A percentile compares a stretch with the other conserved stretches of the same genome.
Conservation (phyloP, 2,113 vertebrate genomes). For the Rhea americana region DNA sequence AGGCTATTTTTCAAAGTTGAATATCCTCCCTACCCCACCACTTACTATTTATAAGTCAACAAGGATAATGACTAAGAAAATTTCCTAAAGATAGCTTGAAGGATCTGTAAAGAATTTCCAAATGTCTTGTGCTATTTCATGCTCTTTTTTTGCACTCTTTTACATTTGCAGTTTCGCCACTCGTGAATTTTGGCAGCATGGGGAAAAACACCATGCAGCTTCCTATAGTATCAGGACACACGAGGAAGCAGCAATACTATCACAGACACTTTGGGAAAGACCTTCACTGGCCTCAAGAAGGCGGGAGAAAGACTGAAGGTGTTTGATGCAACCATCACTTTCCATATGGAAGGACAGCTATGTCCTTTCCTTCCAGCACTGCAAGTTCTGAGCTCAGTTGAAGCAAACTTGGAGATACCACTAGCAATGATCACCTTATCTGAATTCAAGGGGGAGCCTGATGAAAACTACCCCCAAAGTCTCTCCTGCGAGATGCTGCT, state of each 20-base stretch:
- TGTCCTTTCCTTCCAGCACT: neutral
- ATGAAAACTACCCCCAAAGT: neutral
- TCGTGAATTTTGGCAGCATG: neutral
- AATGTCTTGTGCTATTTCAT: neutral
- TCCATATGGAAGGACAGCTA: neutral
- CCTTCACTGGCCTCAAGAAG: neutral
- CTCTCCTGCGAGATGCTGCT: neutral
- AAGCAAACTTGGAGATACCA: neutral
- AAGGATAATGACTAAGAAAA: neutral
- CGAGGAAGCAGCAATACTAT: neutral
- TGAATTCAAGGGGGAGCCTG: neutral
- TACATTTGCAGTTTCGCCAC: neutral
- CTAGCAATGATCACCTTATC: neutral
- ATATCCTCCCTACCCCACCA: neutral
- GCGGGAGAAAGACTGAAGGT: fast-evolving
- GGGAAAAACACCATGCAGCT: neutral
- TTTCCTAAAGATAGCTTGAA: too few species aligned
- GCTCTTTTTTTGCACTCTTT: neutral
- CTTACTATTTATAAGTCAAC: neutral
- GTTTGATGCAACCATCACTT: neutral
- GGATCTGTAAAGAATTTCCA: neutral
- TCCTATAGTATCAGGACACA: too few species aligned
- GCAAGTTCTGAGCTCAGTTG: too few species aligned
- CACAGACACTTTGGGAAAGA: neutral
- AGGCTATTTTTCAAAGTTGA: neutral